Evolutionary conservation across 2,888 invertebrate genomes (phyloP).

Genomic region (Scaptomyza cyrtandrae): DNA sequence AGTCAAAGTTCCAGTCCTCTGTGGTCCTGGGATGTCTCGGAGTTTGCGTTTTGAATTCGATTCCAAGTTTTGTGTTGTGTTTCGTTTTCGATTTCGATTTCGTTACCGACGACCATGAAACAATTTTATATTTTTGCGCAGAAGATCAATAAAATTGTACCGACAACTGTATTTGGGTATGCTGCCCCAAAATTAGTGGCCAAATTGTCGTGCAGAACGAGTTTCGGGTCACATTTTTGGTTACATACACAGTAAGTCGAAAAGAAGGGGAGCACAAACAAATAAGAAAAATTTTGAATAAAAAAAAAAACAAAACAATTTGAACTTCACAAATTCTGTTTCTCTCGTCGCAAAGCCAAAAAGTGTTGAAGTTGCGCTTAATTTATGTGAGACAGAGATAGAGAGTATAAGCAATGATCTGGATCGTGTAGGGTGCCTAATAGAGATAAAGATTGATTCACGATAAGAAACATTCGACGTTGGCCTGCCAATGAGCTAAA

Average conservation of each 20-base stretch:
- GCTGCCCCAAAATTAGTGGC: conserved; percentile 66
- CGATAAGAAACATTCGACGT: conserved; percentile 21
- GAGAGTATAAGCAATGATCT: conserved; percentile 14
- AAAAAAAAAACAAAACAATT: conserved; percentile 39
- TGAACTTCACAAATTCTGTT: conserved; percentile 52
- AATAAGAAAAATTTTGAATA: background rate
- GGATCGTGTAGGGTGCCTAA: conserved; percentile 23
- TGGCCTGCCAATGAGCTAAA: conserved; percentile 6
- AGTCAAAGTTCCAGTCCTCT: conserved; percentile 14
- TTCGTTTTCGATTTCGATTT: conserved; percentile 70
- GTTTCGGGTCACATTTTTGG: conserved; percentile 71
- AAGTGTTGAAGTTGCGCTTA: conserved; percentile 45
- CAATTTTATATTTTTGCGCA: conserved; percentile 73
- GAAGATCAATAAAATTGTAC: conserved; percentile 79
- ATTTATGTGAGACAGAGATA: conserved; percentile 44
- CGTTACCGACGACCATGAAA: conserved; percentile 67
- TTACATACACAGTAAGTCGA: conserved; percentile 65
- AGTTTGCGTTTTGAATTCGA: conserved; percentile 65
- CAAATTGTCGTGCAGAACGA: conserved; percentile 71
- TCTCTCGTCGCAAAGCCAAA: conserved; percentile 24
- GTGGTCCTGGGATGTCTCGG: conserved; percentile 36
- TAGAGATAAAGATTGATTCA: conserved; percentile 27
- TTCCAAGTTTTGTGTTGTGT: conserved; percentile 48
- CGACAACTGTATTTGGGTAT: conserved; percentile 73
- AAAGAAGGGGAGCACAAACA: conserved; percentile 21